Evolutionary conservation across 2,888 invertebrate species (phyloP).

Genomic region (Pollenia griseotomentosa): DNA sequence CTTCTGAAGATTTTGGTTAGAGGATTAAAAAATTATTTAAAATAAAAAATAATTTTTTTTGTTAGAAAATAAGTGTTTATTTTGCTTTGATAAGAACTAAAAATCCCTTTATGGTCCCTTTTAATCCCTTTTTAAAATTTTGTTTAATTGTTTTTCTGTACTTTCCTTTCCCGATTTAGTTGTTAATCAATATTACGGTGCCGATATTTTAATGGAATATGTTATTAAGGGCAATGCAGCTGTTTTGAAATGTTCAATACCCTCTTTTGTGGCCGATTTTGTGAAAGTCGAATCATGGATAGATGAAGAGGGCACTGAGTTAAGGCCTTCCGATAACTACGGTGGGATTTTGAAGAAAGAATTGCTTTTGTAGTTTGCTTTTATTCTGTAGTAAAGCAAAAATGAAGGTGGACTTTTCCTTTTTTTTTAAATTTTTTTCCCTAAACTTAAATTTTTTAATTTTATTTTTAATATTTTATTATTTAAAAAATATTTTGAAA

Average conservation of each 20-base stretch:
- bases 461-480: neutral
- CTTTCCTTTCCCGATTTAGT: constrained; percentile 84
- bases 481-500: neutral
- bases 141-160: constrained; percentile 29
- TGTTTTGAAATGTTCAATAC: constrained; percentile 90
- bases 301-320: constrained; percentile 87
- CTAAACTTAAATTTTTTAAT: neutral
- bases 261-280: constrained; percentile 90
- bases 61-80: constrained; percentile 18
- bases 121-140: constrained; percentile 12
- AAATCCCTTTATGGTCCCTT: neutral
- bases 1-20: constrained; percentile 89
- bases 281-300: constrained; percentile 90
- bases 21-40: neutral
- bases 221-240: constrained; percentile 90
- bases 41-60: neutral
- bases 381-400: constrained; percentile 3
- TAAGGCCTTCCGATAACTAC: constrained; percentile 85
- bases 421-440: neutral
- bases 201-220: constrained; percentile 90
- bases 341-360: constrained; percentile 80
- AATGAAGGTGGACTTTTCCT: constrained; percentile 62
- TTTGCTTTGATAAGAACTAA: neutral
- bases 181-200: constrained; percentile 89
- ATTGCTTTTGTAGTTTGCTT: neutral